Evolutionary conservation across 2,888 invertebrate species (phyloP), one percentile per base, ranked within the genome.

Genomic region (Epinotia nisella): DNA sequence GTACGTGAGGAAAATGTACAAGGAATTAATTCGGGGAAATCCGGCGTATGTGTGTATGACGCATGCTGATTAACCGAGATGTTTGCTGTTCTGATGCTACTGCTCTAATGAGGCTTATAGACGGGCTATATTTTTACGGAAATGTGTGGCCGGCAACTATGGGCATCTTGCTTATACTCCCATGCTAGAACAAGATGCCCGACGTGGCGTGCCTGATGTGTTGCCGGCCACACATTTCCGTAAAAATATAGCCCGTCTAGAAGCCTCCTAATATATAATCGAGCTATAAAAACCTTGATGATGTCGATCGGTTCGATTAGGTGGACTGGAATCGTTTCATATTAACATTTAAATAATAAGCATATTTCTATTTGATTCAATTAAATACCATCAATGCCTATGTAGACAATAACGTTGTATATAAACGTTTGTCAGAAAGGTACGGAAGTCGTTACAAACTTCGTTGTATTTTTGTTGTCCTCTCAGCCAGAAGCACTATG

Each of bases 21-120:
- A 59, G 29, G 19, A 15, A 19, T 49, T 45, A 67, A 61, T 72
- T 72, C 62, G 72, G 67, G 72, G 72, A 72, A 72, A 55, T 62
- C 67, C 72, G n/a, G 13, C 41, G 10, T 35, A 17, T 21, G n/a
- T 39, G 5, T 9, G 71, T 35, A 49, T 72, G 72, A 72, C 72
- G 72, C 72, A 72, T 61, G 41, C 41, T 21, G 41, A 60, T 55
- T 59, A 29, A 45, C 13, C 7, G 55, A 41, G 39, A 55, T 66
- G 41, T 55, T 19, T 39, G 19, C 35, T 24, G 55, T 41, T 55
- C 29, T 45, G 45, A 13, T 24, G 19, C 55, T 35, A 51, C 53
- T 51, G 51, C 51, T 41, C 55, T 66, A 24, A 24, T 24, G 2
- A 24, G n/a, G n/a, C n/a, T n/a, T n/a, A n/a, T n/a, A n/a, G n/a